These are phyloP conservation scores for Gouania willdenowi DNA, from an alignment of 2,797 vertebrate species.

Conservation along the genomic window DNA sequence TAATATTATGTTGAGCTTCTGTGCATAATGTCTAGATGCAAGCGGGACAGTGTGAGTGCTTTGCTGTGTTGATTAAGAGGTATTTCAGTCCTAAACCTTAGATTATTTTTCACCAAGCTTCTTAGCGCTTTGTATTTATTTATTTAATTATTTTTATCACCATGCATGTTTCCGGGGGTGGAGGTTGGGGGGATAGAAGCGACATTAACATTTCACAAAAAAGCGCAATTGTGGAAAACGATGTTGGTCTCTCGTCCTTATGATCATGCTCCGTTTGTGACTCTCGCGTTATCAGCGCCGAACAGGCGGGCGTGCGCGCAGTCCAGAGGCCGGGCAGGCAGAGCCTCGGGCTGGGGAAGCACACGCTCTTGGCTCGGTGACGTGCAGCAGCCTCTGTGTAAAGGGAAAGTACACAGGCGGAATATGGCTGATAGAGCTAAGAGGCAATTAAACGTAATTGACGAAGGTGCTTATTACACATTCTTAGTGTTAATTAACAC, in stretches of 20 bases:
- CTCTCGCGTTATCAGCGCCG: conserved; percentile 65
- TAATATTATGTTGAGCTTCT: too few relatives aligned
- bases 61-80: conserved; percentile 41
- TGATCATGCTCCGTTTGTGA: conserved; percentile 44
- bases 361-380: conserved; percentile 27
- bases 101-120: conserved; percentile 70
- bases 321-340: conserved; percentile 48
- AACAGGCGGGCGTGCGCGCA: conserved; percentile 65
- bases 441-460: conserved; percentile 58
- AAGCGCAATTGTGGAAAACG: conserved; percentile 53
- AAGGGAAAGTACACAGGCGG: conserved; percentile 17
- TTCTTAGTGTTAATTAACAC: conserved; percentile 61
- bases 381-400: conserved; percentile 12
- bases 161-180: conserved; percentile 58
- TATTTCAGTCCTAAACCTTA: conserved; percentile 65
- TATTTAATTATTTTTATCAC: too few relatives aligned
- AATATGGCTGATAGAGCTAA: conserved; percentile 41
- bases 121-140: conserved; percentile 59
- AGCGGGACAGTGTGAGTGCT: conserved; percentile 15
- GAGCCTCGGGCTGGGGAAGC: conserved; percentile 36
- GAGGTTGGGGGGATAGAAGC: conserved; percentile 61
- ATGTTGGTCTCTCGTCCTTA: conserved; percentile 45
- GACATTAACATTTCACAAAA: conserved; percentile 69
- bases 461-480: conserved; percentile 41
- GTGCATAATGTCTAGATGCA: conserved; percentile 6